These are phyloP conservation scores for Trichoplusia ni DNA, from an alignment of 1,140 invertebrate species.

Conservation along the genomic window DNA sequence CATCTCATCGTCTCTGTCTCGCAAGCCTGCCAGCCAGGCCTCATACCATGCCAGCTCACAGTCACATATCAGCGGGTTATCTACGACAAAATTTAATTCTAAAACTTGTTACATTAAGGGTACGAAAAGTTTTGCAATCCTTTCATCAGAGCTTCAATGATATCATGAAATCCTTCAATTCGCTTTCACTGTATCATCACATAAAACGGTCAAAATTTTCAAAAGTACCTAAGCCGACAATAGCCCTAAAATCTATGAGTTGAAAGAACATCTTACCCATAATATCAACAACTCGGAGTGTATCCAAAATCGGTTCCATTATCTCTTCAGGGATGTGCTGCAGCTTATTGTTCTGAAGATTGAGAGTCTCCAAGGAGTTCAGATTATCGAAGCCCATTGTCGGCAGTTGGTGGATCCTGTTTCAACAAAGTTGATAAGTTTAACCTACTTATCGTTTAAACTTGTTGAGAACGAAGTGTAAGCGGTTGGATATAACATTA, in stretches of 20 bases:
- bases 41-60: conserved; percentile 94
- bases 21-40: conserved; percentile 88
- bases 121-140: too few relatives aligned
- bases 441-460: background rate
- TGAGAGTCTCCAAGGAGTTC: conserved; percentile 93
- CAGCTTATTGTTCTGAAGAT: conserved; percentile 93
- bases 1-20: conserved; percentile 91
- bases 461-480: background rate
- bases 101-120: too few relatives aligned
- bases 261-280: conserved; percentile 85
- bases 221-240: background rate
- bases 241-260: background rate
- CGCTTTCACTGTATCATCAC: background rate
- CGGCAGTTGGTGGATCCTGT: conserved; percentile 89
- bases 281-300: conserved; percentile 91
- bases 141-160: too few relatives aligned
- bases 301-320: conserved; percentile 94
- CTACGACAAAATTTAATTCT: conserved; percentile 83
- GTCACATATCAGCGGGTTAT: conserved; percentile 93
- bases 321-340: conserved; percentile 91
- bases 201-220: background rate
- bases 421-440: conserved; percentile 37
- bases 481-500: background rate
- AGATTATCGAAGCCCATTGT: conserved; percentile 91
- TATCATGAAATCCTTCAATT: too few relatives aligned